Conservation (phyloP, 2,113 vertebrate genomes). For the Takifugu bimaculatus region DNA sequence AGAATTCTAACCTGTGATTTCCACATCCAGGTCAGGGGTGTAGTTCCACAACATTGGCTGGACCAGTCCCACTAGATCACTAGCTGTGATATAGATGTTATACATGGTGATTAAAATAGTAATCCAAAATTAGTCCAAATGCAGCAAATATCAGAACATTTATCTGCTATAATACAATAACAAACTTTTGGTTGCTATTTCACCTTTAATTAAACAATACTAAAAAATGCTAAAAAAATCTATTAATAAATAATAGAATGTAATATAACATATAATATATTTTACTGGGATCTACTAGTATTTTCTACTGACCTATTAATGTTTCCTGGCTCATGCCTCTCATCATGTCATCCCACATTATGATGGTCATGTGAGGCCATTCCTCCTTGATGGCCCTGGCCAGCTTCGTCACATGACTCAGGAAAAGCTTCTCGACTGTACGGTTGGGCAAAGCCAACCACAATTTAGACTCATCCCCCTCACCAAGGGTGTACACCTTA, state of each 20-base stretch:
- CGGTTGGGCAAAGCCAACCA: slow-evolving; percentile 76
- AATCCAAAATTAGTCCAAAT: no score
- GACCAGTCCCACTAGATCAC: slow-evolving; percentile 81
- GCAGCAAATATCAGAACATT: no score
- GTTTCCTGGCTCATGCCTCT: slow-evolving; percentile 77
- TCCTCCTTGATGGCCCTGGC: slow-evolving; percentile 70
- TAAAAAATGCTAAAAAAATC: no score
- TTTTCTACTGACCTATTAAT: slow-evolving; percentile 76
- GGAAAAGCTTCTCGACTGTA: slow-evolving; percentile 80
- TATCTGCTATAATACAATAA: no score
- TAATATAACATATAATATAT: no score
- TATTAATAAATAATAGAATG: no score
- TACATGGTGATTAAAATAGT: no score
- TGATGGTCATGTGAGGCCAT: slow-evolving; percentile 75
- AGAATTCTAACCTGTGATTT: slow-evolving; percentile 77
- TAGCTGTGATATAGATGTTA: slow-evolving; percentile 69
- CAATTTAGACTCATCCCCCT: slow-evolving; percentile 84
- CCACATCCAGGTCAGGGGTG: slow-evolving; percentile 78
- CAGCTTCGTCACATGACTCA: slow-evolving; percentile 83
- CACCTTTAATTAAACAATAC: no score
- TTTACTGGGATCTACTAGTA: neutral
- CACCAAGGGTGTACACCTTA: slow-evolving; percentile 89
- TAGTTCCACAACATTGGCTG: slow-evolving; percentile 98
- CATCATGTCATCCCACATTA: slow-evolving; percentile 98
- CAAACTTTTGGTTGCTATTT: no score